Conservation (phyloP, 2,888 invertebrate genomes). For the Thereva unica region DNA sequence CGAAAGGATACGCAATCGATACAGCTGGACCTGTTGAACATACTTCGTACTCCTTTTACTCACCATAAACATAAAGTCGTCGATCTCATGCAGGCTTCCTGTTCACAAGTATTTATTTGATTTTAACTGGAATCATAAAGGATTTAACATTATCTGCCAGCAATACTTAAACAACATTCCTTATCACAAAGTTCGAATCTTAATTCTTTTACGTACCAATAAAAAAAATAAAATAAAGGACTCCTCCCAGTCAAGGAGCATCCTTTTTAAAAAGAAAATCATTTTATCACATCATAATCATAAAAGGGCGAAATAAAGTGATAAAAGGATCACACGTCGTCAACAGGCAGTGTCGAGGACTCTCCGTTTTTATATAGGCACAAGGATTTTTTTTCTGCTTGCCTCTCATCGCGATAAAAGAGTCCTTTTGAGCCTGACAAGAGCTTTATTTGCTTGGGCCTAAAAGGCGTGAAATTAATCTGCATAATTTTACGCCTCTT, state of each 20-base stretch:
- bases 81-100: too few relatives aligned
- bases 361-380: neutral
- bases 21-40: too few relatives aligned
- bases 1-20: too few relatives aligned
- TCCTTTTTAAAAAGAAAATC: constrained; percentile 18
- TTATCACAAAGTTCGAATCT: too few relatives aligned
- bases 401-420: constrained; percentile 23
- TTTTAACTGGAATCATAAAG: too few relatives aligned
- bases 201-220: too few relatives aligned
- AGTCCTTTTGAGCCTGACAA: constrained; percentile 33
- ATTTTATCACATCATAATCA: constrained; percentile 30
- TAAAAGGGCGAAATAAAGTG: constrained; percentile 29
- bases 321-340: constrained; percentile 34
- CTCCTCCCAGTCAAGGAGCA: neutral
- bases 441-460: constrained; percentile 34
- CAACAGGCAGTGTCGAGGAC: constrained; percentile 25
- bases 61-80: too few relatives aligned
- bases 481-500: constrained; percentile 59
- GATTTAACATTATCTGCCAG: too few relatives aligned
- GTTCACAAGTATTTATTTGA: too few relatives aligned
- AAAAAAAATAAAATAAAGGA: neutral
- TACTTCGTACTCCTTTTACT: too few relatives aligned
- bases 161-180: too few relatives aligned
- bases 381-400: neutral
- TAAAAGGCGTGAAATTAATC: constrained; percentile 60